Conservation (phyloP, 2,888 invertebrate genomes). For the Caenorhabditis japonica region DNA sequence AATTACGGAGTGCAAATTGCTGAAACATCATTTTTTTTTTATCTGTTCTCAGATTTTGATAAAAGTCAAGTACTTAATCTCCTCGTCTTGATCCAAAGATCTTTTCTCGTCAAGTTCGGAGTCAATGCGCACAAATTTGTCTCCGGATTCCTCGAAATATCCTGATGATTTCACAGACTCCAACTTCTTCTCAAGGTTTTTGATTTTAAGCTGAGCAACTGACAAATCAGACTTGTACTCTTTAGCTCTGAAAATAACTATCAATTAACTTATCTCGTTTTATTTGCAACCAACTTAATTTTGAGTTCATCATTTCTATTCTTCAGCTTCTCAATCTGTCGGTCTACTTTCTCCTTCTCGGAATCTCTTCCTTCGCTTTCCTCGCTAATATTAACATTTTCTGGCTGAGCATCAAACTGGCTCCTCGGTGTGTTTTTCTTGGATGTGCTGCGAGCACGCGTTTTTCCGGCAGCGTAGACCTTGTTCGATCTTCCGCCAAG, state of each 20-base stretch:
- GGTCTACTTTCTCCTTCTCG: conserved; percentile 37
- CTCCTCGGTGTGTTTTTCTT: conserved; percentile 54
- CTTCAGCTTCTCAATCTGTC: conserved; percentile 45
- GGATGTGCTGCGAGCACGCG: conserved; percentile 49
- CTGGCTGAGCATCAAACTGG: conserved; percentile 66
- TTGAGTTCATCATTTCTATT: conserved; percentile 49
- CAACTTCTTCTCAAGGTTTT: conserved; percentile 34
- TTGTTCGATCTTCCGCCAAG: conserved; percentile 39
- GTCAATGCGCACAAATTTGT: conserved; percentile 35
- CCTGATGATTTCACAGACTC: conserved; percentile 36
- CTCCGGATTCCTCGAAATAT: conserved; percentile 40
- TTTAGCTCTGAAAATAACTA: conserved; percentile 35
- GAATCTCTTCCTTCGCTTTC: conserved; percentile 54
- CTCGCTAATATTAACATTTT: conserved; percentile 61
- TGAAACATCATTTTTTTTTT: conserved; percentile 21
- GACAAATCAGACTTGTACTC: conserved; percentile 44
- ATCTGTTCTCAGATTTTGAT: too few species aligned
- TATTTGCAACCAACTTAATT: conserved; percentile 14
- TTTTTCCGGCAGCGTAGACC: conserved; percentile 33
- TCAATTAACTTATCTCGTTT: background rate
- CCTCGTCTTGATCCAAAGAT: conserved; percentile 59
- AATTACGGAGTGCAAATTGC: conserved; percentile 62
- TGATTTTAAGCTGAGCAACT: conserved; percentile 37
- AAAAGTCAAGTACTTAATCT: conserved; percentile 53
- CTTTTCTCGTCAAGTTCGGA: conserved; percentile 35